Evolutionary conservation across 2,797 vertebrate genomes (phyloP).

Genomic region (Periparus ater): DNA sequence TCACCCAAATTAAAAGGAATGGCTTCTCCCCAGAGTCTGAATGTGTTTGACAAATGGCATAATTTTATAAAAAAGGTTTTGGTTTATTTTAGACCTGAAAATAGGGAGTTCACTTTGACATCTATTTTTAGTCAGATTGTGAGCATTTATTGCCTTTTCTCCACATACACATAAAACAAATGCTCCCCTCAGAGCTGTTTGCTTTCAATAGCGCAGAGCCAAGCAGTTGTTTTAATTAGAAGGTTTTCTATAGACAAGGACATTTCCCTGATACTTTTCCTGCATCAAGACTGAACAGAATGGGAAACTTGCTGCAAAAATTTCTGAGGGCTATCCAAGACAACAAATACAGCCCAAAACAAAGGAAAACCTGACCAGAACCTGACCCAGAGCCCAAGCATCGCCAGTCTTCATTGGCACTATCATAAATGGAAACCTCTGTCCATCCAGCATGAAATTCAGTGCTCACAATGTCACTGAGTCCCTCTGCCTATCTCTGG

Average conservation of each 20-base stretch:
- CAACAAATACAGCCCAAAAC: neutral
- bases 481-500: neutral
- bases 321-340: neutral
- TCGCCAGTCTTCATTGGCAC: neutral
- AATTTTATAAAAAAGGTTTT: neutral
- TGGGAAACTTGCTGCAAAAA: neutral
- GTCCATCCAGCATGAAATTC: neutral
- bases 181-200: constrained; percentile 49
- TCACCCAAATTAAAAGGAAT: neutral
- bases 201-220: neutral
- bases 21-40: neutral
- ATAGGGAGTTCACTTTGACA: neutral
- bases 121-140: constrained; percentile 1
- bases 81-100: neutral
- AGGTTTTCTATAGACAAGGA: constrained; percentile 8
- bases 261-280: neutral
- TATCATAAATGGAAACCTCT: neutral
- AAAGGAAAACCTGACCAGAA: neutral
- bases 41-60: neutral
- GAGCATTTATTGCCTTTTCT: constrained; percentile 25
- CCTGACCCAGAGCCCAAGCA: neutral
- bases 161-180: neutral
- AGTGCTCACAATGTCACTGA: neutral
- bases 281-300: neutral
- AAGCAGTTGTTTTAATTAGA: constrained; percentile 44